A percentile compares a stretch with the other conserved stretches of the same genome.
Evolutionary conservation across 2,113 vertebrate genomes (phyloP).

Genomic region (Hydropotes inermis): DNA sequence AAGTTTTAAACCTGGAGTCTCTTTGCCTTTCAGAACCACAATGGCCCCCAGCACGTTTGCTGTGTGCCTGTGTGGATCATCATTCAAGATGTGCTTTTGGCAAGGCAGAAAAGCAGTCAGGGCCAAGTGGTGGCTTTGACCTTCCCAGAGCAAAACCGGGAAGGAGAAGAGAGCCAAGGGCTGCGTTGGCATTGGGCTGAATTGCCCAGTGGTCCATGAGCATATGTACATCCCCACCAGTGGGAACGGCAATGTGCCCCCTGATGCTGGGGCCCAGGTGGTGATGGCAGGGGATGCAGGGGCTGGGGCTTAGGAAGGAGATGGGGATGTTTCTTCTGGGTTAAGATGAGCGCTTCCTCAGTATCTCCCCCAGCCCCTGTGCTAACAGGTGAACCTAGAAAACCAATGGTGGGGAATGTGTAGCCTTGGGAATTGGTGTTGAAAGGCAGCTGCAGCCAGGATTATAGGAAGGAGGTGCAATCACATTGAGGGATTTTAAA

Average conservation of each 20-base stretch:
- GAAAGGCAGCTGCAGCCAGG: background rate
- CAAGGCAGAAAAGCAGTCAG: background rate
- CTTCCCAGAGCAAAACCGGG: background rate
- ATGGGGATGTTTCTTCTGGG: background rate
- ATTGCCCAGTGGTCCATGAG: background rate
- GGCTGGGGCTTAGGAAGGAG: background rate
- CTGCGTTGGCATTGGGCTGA: background rate
- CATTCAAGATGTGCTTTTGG: background rate
- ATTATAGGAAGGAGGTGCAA: background rate
- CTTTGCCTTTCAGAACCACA: background rate
- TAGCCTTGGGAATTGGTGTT: background rate
- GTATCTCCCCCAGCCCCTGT: background rate
- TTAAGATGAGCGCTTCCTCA: background rate
- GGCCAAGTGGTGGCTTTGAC: background rate
- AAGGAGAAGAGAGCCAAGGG: background rate
- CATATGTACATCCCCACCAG: fast-evolving
- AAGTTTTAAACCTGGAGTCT: background rate
- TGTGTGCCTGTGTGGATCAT: background rate
- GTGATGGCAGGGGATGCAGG: fast-evolving
- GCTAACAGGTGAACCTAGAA: background rate
- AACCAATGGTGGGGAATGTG: background rate
- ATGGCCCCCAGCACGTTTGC: background rate
- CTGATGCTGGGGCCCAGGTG: background rate
- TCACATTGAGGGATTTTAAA: fast-evolving
- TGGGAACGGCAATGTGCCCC: fast-evolving